Evolutionary conservation across 35 echinoderm and acorn worm genomes (phyloP).

Genomic region (Ophioderma brevispina): DNA sequence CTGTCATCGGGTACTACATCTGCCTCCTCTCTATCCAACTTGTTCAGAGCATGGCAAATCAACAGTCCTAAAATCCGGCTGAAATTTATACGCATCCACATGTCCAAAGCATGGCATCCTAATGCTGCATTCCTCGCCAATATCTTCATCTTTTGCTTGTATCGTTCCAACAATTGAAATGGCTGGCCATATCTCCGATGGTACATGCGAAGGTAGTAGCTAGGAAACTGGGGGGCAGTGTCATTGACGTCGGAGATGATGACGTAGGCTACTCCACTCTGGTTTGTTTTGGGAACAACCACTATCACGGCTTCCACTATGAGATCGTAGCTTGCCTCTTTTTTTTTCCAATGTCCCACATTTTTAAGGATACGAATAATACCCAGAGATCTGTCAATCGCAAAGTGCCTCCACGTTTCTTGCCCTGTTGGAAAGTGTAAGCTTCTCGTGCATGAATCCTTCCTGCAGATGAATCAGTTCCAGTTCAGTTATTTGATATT

Average conservation of each 20-base stretch:
- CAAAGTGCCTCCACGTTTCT: conserved; percentile 26
- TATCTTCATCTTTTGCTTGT: conserved; percentile 25
- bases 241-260: conserved; percentile 31
- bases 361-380: conserved; percentile 16
- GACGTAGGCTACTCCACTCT: neutral
- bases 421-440: neutral
- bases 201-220: neutral
- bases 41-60: neutral
- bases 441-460: neutral
- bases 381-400: conserved; percentile 20
- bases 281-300: neutral
- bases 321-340: neutral
- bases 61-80: conserved; percentile 12
- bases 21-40: conserved; percentile 31
- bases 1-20: neutral
- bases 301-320: conserved; percentile 11
- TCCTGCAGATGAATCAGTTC: neutral
- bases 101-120: neutral
- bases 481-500: too few species aligned
- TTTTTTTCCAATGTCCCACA: conserved; percentile 39
- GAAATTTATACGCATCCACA: neutral
- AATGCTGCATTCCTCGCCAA: conserved; percentile 15
- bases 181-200: neutral
- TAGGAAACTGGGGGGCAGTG: conserved; percentile 26
- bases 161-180: conserved; percentile 13